Evolutionary conservation across 2,113 vertebrate genomes (phyloP).

Genomic region (cattle (Bos taurus)): ARS-UCD2.0 NC_037339.1:81889001-81889500

Average conservation of each 20-base stretch:
- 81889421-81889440: background rate
- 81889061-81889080: accelerated
- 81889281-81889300: background rate
- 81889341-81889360: background rate
- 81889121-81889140: background rate
- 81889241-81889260: accelerated
- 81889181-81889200: background rate
- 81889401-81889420: accelerated
- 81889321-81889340: accelerated
- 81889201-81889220: accelerated
- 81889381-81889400: accelerated
- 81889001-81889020: background rate
- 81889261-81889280: accelerated
- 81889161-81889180: too few species aligned
- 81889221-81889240: background rate
- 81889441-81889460: background rate
- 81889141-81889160: accelerated
- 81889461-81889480: background rate
- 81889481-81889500: constrained; percentile 34
- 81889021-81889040: background rate
- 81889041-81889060: accelerated
- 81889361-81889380: accelerated
- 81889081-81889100: accelerated
- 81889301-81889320: too few species aligned
- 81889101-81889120: background rate